Evolutionary conservation across 2,888 invertebrate species (phyloP).

Genomic region (Netelia fuscicornis): DNA sequence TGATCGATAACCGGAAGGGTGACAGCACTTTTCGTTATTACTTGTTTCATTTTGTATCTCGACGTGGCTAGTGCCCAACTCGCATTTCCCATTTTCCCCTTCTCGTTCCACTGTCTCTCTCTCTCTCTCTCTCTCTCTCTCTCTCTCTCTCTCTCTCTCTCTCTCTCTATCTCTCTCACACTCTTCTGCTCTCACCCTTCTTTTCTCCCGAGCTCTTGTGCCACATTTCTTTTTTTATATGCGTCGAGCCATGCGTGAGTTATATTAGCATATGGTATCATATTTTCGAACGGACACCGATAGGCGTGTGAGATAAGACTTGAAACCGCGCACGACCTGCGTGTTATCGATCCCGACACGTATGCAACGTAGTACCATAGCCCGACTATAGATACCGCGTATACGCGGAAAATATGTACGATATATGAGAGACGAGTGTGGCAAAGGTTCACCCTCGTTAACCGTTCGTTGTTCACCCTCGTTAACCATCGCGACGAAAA

Average conservation of each 20-base stretch:
- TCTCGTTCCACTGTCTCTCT: slow-evolving; percentile 8
- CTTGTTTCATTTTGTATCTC: not conserved
- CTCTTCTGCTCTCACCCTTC: not conserved
- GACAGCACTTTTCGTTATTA: too few relatives aligned
- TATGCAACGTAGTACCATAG: slow-evolving; percentile 33
- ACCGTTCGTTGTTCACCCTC: slow-evolving; percentile 51
- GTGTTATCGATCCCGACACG: slow-evolving; percentile 68
- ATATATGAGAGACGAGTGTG: slow-evolving; percentile 1
- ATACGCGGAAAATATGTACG: not conserved
- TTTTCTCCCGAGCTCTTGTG: slow-evolving; percentile 38
- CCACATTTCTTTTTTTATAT: slow-evolving; percentile 60
- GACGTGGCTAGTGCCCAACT: not conserved
- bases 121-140: not conserved
- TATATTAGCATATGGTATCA: slow-evolving; percentile 82
- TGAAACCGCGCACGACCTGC: slow-evolving; percentile 64
- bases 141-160: too few relatives aligned
- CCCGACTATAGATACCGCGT: not conserved
- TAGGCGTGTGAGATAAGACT: slow-evolving; percentile 77
- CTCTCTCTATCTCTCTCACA: too few relatives aligned
- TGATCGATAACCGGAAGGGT: too few relatives aligned
- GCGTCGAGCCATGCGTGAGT: slow-evolving; percentile 78
- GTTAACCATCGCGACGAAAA: slow-evolving; percentile 49
- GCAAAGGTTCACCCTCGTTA: slow-evolving; percentile 40
- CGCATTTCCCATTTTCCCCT: slow-evolving; percentile 12
- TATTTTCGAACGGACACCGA: slow-evolving; percentile 76